Evolutionary conservation across 2,888 invertebrate species (phyloP), one percentile per base, ranked within the genome.

Genomic region (Ophraella communa): DNA sequence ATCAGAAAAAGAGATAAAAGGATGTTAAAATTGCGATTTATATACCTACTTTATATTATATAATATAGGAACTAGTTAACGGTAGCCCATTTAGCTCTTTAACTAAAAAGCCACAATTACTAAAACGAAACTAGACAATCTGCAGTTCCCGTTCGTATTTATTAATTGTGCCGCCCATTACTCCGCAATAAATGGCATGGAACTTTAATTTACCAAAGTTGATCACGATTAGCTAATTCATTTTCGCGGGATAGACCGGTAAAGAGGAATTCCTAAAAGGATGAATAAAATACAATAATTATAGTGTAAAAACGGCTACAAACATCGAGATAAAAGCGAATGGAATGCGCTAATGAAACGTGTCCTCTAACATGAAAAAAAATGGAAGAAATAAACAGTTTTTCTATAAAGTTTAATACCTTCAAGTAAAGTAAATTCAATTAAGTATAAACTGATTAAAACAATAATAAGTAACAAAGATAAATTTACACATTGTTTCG

Each of bases 171-270:
- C 53, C 54, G 53, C 58, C 58, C 42, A 64, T 64, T 64, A 59
- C 24, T 24, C 35, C 18, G 54, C 58, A 64, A 64, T 59, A 58
- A 58, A 64, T 59, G 47, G 64, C 49, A 64, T 49, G 59, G 58
- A 58, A 64, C 58, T 58, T 59, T 64, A 64, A 64, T 64, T 64
- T 54, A 53, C 58, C 39, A 64, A 64, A 64, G 52, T 64, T 64
- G 64, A 65, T 64, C 66, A 61, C 66, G 63, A 66, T 57, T 42
- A 49, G 63, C 44, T 63, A 66, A 63, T 64, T 63, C 66, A 56
- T 64, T 66, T 66, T 66, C 66, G 64, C 68, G 66, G 66, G 66
- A 55, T 45, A 45, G 20, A 45, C 45, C 45, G 20, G 20, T 10
- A 45, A 18, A 45, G n/a, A 39, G 7, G 35, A 39, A 39, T 39